Evolutionary conservation across 2,888 invertebrate species (phyloP), one percentile per base, ranked within the genome.

Genomic region (Dynastes hyllus): DNA sequence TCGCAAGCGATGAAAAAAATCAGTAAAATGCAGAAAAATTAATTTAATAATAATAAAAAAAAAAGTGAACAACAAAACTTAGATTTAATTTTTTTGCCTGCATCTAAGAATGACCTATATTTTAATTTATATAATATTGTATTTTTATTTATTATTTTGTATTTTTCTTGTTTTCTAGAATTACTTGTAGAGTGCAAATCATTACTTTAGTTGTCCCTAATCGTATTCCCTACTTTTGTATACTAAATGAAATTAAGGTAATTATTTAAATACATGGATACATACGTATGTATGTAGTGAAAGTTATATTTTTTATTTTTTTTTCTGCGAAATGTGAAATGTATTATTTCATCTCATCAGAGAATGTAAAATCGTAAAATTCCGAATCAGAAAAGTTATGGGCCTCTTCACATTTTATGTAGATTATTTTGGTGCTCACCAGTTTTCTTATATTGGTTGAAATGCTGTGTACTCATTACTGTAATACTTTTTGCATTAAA

Each of bases 401-500:
- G 32, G 55, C 67, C 78, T 79, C 76, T 78, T 78, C 69, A 22
- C 22, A 77, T 73, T 81, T 81, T 75, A 67, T 78, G 58, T 79
- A 77, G 81, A 78, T 81, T 81, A 67, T 78, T 67, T 80, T 80
- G 86, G 86, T 85, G 87, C 87, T 87, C 85, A 85, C 83, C 84
- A 83, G 81, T 83, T 85, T 86, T 84, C 84, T 85, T 85, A 82
- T 83, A 82, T 85, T 83, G 83, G 83, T 85, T 84, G 83, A 85
- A 84, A 84, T 84, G 86, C 85, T 85, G 85, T 86, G 86, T 86
- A 86, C 85, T 86, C 84, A 85, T 85, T 84, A 82, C 82, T 82
- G 83, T 85, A 86, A 86, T 86, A 85, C 85, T 85, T 84, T 45
- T 86, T 87, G 86, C 87, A 86, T 87, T 86, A 84, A 87, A 86